Evolutionary conservation across 2,113 vertebrate species (phyloP), one percentile per base, ranked within the genome.

Genomic region (Condylura cristata): DNA sequence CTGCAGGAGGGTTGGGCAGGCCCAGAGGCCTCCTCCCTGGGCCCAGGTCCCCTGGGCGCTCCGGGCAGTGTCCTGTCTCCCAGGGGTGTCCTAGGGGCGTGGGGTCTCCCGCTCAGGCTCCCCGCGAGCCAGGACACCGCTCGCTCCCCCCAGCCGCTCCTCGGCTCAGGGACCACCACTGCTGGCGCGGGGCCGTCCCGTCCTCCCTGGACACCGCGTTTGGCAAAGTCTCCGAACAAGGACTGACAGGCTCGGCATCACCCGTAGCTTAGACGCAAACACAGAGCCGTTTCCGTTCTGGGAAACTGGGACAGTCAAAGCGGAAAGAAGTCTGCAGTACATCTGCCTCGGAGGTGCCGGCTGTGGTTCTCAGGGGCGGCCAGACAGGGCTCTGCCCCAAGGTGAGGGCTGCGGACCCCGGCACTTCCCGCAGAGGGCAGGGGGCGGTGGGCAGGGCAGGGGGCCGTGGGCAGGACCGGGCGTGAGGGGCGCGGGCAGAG

Each of bases 291-390:
- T 63, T 60, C 46, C 44, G 14, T 51, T 48, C 17, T 17, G 17
- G 20, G 53, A 22, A 8, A 56, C 44, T 65, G 44, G 82, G 76
- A 61, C 78, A 70, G 71, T 10, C 11, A 83, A 48, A 58, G 30
- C 0, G 0, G 34, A 10, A 26, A 18, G 48, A 2, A 0, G 8
- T n/a, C 80, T 8, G 0, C 8, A 12, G 6, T 0, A 1, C 4
- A 1, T 2, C 22, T 1, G 0, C 28, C 61, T 18, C 0, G 0
- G 22, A 9, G 32, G 10, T 10, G 9, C n/a, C 1, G 1, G 51
- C 48, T 5, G 44, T n/a, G 70, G 81, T 10, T 48, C 63, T 44
- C 0, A 0, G 51, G 0, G 75, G 75, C 14, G 1, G 14, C 28
- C 39, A 1, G 6, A 13, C 0, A 2, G 84, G 79, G 4, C 53